Evolutionary conservation across 2,797 vertebrate species (phyloP).

Genomic region (Meriones psammophilus): DNA sequence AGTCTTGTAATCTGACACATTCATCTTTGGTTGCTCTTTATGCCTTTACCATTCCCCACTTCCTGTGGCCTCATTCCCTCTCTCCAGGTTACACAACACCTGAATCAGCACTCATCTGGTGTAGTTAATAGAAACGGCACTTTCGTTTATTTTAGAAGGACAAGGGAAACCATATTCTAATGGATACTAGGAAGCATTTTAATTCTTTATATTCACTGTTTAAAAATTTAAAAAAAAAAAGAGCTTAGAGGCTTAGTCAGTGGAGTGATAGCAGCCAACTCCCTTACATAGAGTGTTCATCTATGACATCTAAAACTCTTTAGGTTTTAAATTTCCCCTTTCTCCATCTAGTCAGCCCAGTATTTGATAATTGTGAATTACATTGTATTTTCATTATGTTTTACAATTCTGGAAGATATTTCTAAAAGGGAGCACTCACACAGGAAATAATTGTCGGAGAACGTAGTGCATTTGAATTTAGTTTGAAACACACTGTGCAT

Average conservation of each 20-base stretch:
- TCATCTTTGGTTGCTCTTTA: not conserved
- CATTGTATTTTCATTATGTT: not conserved
- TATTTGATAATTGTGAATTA: constrained; percentile 23
- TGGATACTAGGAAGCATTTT: constrained; percentile 35
- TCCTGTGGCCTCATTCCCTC: not conserved
- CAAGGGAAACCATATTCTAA: constrained; percentile 7
- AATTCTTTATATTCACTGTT: constrained; percentile 61
- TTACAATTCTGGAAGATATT: not conserved
- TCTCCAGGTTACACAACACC: not conserved
- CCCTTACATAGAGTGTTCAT: not conserved
- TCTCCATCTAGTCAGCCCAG: not conserved
- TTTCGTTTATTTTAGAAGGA: constrained; percentile 29
- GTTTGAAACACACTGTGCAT: not conserved
- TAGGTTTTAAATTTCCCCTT: not conserved
- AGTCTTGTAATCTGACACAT: not conserved
- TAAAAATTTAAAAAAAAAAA: not conserved
- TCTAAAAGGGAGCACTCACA: not conserved
- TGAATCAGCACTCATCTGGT: not conserved
- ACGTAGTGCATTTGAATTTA: not conserved
- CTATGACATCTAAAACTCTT: not conserved
- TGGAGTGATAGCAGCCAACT: not conserved
- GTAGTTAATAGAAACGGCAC: not conserved
- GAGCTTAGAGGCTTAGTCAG: not conserved
- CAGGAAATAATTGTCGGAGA: not conserved
- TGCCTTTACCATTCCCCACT: not conserved